Evolutionary conservation across 2,113 vertebrate genomes (phyloP).

Genomic region (Ctenomys sociabilis): DNA sequence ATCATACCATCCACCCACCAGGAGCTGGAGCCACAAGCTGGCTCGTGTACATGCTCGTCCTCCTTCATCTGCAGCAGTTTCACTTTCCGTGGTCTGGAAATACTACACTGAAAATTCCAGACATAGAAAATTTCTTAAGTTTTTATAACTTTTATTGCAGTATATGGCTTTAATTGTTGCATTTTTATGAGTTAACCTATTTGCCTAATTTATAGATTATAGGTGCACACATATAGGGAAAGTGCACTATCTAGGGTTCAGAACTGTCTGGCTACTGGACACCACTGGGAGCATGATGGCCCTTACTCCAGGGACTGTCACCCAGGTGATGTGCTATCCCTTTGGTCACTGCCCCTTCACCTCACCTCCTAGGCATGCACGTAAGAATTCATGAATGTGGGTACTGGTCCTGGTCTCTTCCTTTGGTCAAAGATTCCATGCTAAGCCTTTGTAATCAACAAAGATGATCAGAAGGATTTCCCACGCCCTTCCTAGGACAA

Average conservation of each 20-base stretch:
- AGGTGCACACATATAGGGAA: too few species aligned
- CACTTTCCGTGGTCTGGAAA: not conserved
- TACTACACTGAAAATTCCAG: not conserved
- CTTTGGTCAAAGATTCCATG: not conserved
- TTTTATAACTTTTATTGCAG: not conserved
- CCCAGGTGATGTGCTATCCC: not conserved
- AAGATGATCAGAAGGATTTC: conserved; percentile 63
- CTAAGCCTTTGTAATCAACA: not conserved
- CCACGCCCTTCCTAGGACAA: conserved; percentile 3
- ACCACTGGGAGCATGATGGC: not conserved
- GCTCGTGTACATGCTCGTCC: fast-evolving
- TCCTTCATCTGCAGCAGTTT: too few species aligned
- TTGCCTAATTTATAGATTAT: not conserved
- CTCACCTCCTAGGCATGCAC: not conserved
- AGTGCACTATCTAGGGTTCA: not conserved
- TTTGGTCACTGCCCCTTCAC: not conserved
- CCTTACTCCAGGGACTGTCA: not conserved
- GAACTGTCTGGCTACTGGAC: not conserved
- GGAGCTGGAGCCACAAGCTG: not conserved
- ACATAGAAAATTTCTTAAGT: not conserved
- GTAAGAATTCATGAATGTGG: not conserved
- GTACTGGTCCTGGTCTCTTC: not conserved
- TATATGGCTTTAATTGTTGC: not conserved
- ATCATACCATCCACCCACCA: fast-evolving
- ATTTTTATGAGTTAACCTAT: not conserved